Evolutionary conservation across 2,888 invertebrate species (phyloP).

Genomic region (Tenthredo mesomela): DNA sequence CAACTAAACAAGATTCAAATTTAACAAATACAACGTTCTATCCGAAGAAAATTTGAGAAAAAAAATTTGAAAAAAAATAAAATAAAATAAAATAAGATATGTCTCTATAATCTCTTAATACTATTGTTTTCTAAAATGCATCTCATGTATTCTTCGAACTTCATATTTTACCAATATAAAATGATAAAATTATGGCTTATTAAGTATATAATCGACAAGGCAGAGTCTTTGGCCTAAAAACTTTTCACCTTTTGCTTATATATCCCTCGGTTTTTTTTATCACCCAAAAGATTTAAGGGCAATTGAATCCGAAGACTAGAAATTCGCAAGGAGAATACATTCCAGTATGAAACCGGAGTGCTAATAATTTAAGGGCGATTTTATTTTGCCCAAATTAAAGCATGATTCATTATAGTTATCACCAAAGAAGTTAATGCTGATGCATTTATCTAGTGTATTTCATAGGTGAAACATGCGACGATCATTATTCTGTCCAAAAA

Average conservation of each 20-base stretch:
- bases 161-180: background rate
- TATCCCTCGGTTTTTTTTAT: background rate
- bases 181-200: background rate
- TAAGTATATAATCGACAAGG: slow-evolving; percentile 7
- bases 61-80: too few relatives aligned
- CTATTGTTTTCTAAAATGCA: slow-evolving; percentile 35
- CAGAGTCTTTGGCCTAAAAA: slow-evolving; percentile 13
- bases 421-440: background rate
- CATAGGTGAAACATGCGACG: background rate
- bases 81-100: background rate
- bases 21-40: background rate
- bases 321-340: background rate
- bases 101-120: slow-evolving; percentile 7
- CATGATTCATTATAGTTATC: background rate
- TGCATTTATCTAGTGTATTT: background rate
- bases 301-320: background rate
- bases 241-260: background rate
- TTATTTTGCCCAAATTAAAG: background rate
- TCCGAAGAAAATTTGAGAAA: background rate
- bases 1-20: background rate
- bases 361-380: background rate
- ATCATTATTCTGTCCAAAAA: background rate
- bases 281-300: background rate
- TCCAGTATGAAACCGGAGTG: background rate
- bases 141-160: background rate